Conservation (phyloP, 2,113 vertebrate species). For the Astur gentilis region DNA sequence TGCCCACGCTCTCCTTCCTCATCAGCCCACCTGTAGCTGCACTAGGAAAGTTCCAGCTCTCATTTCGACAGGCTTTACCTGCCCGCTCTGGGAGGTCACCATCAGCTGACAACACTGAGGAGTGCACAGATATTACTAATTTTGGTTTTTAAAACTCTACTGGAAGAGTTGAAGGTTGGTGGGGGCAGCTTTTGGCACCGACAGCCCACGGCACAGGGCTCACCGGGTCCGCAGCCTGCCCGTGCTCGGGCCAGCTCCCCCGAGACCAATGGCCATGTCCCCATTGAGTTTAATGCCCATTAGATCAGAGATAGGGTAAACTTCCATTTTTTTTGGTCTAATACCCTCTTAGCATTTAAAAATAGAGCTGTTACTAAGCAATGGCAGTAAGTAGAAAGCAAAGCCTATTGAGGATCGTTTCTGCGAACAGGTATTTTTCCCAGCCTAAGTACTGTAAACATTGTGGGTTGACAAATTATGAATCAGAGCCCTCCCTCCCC, state of each 20-base stretch:
- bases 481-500: slow-evolving; percentile 8
- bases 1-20: rapidly evolving
- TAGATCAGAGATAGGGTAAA: neutral
- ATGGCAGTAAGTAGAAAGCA: neutral
- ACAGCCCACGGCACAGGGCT: neutral
- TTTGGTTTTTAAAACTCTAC: neutral
- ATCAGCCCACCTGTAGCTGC: neutral
- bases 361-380: slow-evolving; percentile 57
- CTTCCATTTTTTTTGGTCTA: neutral
- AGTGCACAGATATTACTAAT: neutral
- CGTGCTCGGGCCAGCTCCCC: neutral
- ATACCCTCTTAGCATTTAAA: slow-evolving; percentile 35
- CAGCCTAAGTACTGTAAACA: neutral
- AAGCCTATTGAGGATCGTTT: neutral
- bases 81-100: neutral
- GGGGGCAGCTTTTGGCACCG: neutral
- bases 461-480: neutral
- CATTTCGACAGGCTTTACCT: rapidly evolving
- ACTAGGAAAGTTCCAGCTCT: rapidly evolving
- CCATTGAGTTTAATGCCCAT: rapidly evolving
- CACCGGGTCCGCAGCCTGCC: rapidly evolving
- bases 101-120: rapidly evolving
- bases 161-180: rapidly evolving
- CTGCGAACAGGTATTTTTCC: slow-evolving; percentile 50
- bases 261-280: rapidly evolving